Evolutionary conservation across 2,113 vertebrate genomes (phyloP).

Genomic region (Oncorhynchus mykiss): DNA sequence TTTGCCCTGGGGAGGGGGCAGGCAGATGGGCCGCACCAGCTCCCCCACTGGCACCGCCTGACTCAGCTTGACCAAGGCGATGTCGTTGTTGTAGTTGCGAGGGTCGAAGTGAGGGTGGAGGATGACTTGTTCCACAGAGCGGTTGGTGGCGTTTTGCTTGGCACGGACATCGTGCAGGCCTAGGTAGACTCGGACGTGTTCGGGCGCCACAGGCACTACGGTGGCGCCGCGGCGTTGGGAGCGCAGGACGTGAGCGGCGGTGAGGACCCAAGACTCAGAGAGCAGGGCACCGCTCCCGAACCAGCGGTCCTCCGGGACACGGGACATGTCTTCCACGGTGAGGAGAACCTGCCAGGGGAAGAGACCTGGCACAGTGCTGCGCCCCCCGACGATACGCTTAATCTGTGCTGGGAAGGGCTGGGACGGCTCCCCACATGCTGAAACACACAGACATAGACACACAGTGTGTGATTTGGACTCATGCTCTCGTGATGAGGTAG

Average conservation of each 20-base stretch:
- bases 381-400: conserved; percentile 91
- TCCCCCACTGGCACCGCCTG: conserved; percentile 74
- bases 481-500: no score
- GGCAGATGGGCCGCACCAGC: conserved; percentile 82
- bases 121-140: conserved; percentile 79
- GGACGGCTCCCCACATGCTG: conserved; percentile 74
- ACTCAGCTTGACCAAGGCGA: conserved; percentile 86
- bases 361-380: conserved; percentile 79
- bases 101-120: conserved; percentile 90
- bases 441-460: background rate
- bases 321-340: conserved; percentile 86
- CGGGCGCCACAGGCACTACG: conserved; percentile 82
- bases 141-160: conserved; percentile 74
- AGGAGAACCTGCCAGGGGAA: conserved; percentile 97
- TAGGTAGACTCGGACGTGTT: conserved; percentile 83
- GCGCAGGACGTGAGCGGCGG: conserved; percentile 89
- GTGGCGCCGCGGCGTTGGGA: conserved; percentile 85
- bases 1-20: conserved; percentile 74
- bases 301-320: conserved; percentile 88
- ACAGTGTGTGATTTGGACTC: background rate
- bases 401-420: conserved; percentile 77
- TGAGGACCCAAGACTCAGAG: conserved; percentile 88
- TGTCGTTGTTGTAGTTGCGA: conserved; percentile 91
- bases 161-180: conserved; percentile 81
- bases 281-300: conserved; percentile 94